Percentiles rank a stretch among this genome's conserved stretches.
Evolutionary conservation across 2,888 invertebrate species (phyloP).

Genomic region (Frankliniella intonsa): DNA sequence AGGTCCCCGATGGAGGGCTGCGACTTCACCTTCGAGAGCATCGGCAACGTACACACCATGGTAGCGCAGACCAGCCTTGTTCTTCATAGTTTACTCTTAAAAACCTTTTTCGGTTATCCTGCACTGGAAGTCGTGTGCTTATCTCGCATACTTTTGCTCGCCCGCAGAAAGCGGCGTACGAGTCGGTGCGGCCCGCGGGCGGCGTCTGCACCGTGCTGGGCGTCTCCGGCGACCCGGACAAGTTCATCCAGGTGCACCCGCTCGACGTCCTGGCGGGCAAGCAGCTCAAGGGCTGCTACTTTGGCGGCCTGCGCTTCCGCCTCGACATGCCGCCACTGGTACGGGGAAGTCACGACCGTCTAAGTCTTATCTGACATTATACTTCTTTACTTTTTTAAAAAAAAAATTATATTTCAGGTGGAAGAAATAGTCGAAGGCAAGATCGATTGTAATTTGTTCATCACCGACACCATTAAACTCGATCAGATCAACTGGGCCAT

Average conservation of each 20-base stretch:
- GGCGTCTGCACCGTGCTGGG: not conserved
- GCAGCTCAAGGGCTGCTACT: not conserved
- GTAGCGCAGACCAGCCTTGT: not conserved
- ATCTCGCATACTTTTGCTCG: no score
- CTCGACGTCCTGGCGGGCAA: not conserved
- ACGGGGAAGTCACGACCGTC: not conserved
- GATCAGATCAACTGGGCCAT: slow-evolving; percentile 19
- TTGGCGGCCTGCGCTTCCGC: not conserved
- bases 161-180: not conserved
- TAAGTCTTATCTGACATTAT: no score
- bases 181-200: not conserved
- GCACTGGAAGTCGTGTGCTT: no score
- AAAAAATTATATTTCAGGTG: not conserved
- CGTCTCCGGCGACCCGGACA: not conserved
- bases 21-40: slow-evolving; percentile 50
- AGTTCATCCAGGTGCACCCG: not conserved
- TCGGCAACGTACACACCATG: slow-evolving; percentile 42
- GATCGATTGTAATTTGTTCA: not conserved
- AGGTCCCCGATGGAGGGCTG: slow-evolving; percentile 47
- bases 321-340: not conserved
- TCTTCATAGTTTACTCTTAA: not conserved
- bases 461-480: not conserved
- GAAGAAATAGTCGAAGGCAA: not conserved
- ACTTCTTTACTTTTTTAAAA: not conserved
- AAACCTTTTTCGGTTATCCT: no score